Percentiles rank a stretch among this genome's conserved stretches.
Conservation (phyloP, 2,113 vertebrate species). For the Oxyruncus cristatus region DNA sequence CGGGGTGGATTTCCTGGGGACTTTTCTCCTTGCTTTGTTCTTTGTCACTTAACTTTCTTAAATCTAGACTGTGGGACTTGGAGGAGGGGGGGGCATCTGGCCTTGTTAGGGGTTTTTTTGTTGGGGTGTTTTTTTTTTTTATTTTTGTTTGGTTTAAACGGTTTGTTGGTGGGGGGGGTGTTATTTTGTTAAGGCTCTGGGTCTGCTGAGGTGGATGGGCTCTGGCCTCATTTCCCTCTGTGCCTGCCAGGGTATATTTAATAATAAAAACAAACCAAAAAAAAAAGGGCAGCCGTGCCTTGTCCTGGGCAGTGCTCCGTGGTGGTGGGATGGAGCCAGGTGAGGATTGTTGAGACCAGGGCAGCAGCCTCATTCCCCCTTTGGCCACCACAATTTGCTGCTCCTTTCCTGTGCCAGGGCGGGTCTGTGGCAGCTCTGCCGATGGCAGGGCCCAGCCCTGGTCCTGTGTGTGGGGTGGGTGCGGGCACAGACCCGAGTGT, state of each 20-base stretch:
- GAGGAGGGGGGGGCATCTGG: not conserved
- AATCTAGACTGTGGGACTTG: not conserved
- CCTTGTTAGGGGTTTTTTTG: not conserved
- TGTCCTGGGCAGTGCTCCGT: not conserved
- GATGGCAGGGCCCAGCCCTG: not conserved
- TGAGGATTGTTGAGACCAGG: fast-evolving
- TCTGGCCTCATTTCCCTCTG: not conserved
- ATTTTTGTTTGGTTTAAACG: not conserved
- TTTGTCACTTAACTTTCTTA: slow-evolving; percentile 11
- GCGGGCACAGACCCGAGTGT: fast-evolving
- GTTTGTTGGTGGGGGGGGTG: not conserved
- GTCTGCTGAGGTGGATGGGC: not conserved
- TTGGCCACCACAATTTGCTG: not conserved
- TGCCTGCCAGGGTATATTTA: slow-evolving; percentile 38
- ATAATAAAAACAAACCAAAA: slow-evolving; percentile 32
- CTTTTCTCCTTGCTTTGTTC: slow-evolving; percentile 21
- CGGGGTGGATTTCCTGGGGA: not conserved
- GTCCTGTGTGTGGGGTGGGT: not conserved
- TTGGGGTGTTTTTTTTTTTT: not conserved
- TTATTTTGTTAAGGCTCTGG: not conserved
- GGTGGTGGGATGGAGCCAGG: not conserved
- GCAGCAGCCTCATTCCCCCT: not conserved
- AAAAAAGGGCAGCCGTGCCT: not conserved
- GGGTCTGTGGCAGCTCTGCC: not conserved
- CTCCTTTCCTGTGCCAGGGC: not conserved